Conservation (phyloP, 2,888 invertebrate species). For the Drosophila neonasuta region DNA sequence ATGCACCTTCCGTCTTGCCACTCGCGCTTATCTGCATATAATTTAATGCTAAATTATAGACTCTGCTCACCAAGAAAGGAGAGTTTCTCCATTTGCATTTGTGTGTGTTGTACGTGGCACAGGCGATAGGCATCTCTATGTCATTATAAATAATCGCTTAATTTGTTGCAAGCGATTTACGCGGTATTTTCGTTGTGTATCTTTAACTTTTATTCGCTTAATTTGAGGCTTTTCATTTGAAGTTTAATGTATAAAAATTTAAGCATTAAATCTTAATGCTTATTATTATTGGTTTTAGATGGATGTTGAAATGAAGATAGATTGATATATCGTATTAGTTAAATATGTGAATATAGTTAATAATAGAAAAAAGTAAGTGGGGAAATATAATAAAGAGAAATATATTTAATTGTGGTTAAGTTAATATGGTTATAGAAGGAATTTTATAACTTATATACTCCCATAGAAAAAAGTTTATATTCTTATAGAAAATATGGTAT, state of each 20-base stretch:
- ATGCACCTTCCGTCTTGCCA: constrained; percentile 45
- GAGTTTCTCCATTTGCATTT: constrained; percentile 16
- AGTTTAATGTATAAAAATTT: neutral
- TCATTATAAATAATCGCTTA: constrained; percentile 15
- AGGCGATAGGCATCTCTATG: neutral
- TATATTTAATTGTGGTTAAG: too few relatives aligned
- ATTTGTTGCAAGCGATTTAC: constrained; percentile 1
- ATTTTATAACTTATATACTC: too few relatives aligned
- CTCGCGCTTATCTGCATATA: constrained; percentile 68
- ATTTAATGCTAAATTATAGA: constrained; percentile 72
- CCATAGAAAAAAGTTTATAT: too few relatives aligned
- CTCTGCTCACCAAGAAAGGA: constrained; percentile 20
- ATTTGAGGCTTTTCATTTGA: neutral
- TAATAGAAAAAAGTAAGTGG: too few relatives aligned
- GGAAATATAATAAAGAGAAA: too few relatives aligned
- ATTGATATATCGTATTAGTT: too few relatives aligned
- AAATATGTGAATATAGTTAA: too few relatives aligned
- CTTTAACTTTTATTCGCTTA: neutral
- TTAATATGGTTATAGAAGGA: too few relatives aligned
- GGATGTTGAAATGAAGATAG: too few relatives aligned
- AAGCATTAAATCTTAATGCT: neutral
- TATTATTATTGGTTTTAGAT: too few relatives aligned
- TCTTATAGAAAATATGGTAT: too few relatives aligned
- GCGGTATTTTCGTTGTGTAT: neutral
- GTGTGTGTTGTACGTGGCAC: neutral